phyloP scores from a whole-genome alignment of 2,797 vertebrate genomes.

The Melanotaenia maccullochi region DNA sequence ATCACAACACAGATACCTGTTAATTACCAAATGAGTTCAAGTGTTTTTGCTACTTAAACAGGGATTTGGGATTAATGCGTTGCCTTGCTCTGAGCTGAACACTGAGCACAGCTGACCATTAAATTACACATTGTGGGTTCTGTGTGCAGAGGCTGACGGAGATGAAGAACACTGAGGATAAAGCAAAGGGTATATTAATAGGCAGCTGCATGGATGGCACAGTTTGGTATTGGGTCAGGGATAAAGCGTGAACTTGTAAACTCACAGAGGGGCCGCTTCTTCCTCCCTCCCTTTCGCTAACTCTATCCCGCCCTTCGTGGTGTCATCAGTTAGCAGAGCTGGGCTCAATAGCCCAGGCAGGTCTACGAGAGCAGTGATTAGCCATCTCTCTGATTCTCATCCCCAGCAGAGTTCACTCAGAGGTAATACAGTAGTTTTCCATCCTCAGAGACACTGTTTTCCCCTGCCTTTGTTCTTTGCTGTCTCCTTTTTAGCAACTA shows the following conservation, averaged over 20 bases:
- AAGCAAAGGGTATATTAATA: slow-evolving; percentile 79
- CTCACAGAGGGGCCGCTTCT: slow-evolving; percentile 80
- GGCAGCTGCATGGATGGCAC: slow-evolving; percentile 77
- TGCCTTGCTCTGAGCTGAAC: slow-evolving; percentile 65
- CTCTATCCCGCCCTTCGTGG: slow-evolving; percentile 67
- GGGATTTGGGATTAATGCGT: slow-evolving; percentile 81
- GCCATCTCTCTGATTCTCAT: slow-evolving; percentile 79
- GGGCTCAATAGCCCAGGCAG: slow-evolving; percentile 66
- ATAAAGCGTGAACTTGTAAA: slow-evolving; percentile 88
- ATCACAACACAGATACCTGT: slow-evolving; percentile 87
- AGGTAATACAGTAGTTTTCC: slow-evolving; percentile 78
- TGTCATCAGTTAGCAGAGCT: slow-evolving; percentile 77
- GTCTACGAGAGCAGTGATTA: slow-evolving; percentile 74
- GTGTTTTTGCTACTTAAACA: slow-evolving; percentile 84
- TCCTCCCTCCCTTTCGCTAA: slow-evolving; percentile 57
- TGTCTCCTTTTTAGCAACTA: slow-evolving; percentile 57
- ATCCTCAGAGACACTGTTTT: slow-evolving; percentile 66
- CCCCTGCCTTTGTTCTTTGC: slow-evolving; percentile 70
- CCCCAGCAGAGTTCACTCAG: slow-evolving; percentile 83
- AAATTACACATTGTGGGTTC: slow-evolving; percentile 74
- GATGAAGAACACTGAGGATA: slow-evolving; percentile 71
- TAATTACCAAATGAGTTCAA: slow-evolving; percentile 86
- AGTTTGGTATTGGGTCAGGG: slow-evolving; percentile 82
- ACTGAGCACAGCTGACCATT: slow-evolving; percentile 67
- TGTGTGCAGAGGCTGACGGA: slow-evolving; percentile 49